Conservation (phyloP, 53 echinoderm and acorn worm species). For the Pentamera pediparva region DNA sequence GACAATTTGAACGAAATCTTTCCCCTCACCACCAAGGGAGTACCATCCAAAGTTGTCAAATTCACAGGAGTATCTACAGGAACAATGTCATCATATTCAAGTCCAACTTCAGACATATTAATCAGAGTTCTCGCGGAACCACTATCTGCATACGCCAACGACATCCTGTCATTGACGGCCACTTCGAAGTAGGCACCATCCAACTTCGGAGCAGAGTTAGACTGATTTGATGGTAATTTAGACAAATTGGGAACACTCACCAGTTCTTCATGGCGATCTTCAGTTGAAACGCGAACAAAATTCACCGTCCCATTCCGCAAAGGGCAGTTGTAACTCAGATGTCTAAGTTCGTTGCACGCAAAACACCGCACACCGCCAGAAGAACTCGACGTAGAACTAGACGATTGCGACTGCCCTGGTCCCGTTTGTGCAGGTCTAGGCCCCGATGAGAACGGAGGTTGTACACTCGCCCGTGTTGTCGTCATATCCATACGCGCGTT, state of each 20-base stretch:
- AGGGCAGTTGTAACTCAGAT: slow-evolving; percentile 1
- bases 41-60: slow-evolving; percentile 8
- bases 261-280: slow-evolving; percentile 2
- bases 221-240: neutral
- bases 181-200: slow-evolving; percentile 10
- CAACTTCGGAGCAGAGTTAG: too few relatives aligned
- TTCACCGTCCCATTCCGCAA: neutral
- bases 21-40: neutral
- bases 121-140: neutral
- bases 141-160: slow-evolving; percentile 4
- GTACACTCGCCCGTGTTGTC: too few relatives aligned
- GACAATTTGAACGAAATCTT: neutral
- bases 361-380: neutral
- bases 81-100: neutral
- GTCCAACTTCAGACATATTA: neutral
- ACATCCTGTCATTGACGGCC: neutral
- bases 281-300: neutral
- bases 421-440: neutral
- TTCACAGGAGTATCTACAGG: neutral
- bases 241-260: too few relatives aligned
- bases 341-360: neutral
- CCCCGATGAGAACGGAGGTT: too few relatives aligned
- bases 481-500: too few relatives aligned
- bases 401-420: neutral
- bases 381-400: neutral